These are phyloP conservation scores for Brienomyrus brachyistius DNA, from an alignment of 2,113 vertebrate genomes.

Conservation along the genomic window DNA sequence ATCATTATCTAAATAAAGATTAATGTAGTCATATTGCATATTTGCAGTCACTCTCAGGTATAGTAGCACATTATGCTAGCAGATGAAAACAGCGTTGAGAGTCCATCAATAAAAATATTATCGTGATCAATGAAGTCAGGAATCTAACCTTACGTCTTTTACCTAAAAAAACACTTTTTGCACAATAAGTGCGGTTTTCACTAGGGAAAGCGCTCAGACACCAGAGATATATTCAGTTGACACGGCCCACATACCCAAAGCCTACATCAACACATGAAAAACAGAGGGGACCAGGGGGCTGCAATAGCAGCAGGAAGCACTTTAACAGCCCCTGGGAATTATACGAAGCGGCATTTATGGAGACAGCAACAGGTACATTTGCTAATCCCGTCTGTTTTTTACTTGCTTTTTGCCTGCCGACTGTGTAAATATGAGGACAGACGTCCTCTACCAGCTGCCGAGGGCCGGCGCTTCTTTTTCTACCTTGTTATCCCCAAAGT, in stretches of 20 bases:
- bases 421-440: not conserved
- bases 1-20: not conserved
- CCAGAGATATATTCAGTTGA: not conserved
- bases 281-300: not conserved
- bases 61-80: not conserved
- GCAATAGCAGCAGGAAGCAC: conserved; percentile 30
- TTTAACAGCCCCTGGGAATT: conserved; percentile 42
- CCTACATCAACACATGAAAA: not conserved
- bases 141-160: not conserved
- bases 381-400: not conserved
- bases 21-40: not conserved
- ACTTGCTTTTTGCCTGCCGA: not conserved
- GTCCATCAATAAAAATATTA: not conserved
- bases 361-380: not conserved
- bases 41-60: not conserved
- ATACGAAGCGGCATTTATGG: no score
- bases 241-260: not conserved
- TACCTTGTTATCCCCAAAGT: not conserved
- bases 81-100: not conserved
- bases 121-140: not conserved
- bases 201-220: not conserved
- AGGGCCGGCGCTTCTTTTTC: not conserved
- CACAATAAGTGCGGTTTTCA: not conserved
- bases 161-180: not conserved
- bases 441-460: not conserved